Evolutionary conservation across 2,888 invertebrate genomes (phyloP).

Genomic region (Aquatica leii): DNA sequence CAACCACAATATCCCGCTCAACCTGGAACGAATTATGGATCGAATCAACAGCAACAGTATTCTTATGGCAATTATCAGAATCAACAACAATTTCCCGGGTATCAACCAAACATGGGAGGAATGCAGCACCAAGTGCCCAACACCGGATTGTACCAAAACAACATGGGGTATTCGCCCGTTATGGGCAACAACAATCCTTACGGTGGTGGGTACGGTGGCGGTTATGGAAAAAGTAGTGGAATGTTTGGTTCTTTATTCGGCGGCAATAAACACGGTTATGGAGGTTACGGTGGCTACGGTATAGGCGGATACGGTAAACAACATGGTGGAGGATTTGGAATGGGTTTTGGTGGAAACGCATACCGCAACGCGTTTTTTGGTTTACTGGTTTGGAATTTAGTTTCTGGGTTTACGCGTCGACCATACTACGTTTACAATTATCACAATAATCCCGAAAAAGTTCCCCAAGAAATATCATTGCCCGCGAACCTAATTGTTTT

Average conservation of each 20-base stretch:
- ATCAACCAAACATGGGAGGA: no score
- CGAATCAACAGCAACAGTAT: no score
- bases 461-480: conserved; percentile 49
- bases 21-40: no score
- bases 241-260: conserved; percentile 21
- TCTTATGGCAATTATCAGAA: no score
- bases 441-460: conserved; percentile 52
- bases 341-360: conserved; percentile 48
- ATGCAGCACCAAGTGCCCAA: not conserved
- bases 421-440: conserved; percentile 55
- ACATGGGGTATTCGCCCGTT: conserved; percentile 10
- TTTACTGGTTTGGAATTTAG: conserved; percentile 52
- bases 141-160: conserved; percentile 26
- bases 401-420: conserved; percentile 47
- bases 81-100: no score
- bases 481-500: conserved; percentile 52
- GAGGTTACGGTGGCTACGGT: conserved; percentile 29
- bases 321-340: conserved; percentile 38
- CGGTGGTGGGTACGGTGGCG: conserved; percentile 10
- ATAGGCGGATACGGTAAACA: conserved; percentile 36
- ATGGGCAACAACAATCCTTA: not conserved
- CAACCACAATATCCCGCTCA: no score
- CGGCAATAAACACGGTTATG: conserved; percentile 27
- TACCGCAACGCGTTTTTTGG: conserved; percentile 53
- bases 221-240: conserved; percentile 20